Conservation (phyloP, 2,113 vertebrate species). For the Campylorhamphus procurvoides region DNA sequence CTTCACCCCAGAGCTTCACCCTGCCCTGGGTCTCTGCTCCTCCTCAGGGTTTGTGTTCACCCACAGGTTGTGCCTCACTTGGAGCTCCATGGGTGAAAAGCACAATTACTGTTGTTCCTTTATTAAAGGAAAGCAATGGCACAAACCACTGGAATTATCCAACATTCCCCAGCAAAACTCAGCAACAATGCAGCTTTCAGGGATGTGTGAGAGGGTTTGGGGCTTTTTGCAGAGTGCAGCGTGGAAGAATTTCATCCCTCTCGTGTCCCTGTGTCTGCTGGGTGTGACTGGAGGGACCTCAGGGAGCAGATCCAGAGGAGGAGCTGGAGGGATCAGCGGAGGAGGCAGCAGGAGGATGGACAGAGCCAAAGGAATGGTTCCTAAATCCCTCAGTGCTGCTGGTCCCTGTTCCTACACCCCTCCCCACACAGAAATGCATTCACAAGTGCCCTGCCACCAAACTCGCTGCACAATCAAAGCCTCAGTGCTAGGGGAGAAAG, state of each 20-base stretch:
- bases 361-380: not conserved
- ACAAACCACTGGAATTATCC: not conserved
- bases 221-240: not conserved
- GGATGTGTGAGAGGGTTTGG: not conserved
- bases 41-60: not conserved
- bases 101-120: not conserved
- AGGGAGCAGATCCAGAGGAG: not conserved
- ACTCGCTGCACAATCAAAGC: conserved; percentile 20
- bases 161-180: not conserved
- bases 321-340: not conserved
- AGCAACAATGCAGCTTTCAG: not conserved
- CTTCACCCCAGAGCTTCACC: not conserved
- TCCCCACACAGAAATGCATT: not conserved
- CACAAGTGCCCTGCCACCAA: conserved; percentile 12
- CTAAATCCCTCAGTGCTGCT: not conserved
- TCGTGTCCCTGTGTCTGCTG: not conserved
- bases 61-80: rapidly evolving
- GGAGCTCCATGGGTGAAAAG: not conserved
- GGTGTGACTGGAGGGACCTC: not conserved
- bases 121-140: not conserved
- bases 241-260: not conserved
- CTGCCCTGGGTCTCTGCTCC: not conserved
- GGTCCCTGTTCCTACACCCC: not conserved
- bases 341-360: not conserved
- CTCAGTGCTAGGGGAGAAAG: conserved; percentile 12